Conservation (phyloP, 2,113 vertebrate genomes). For the Muscicapa adusta region DNA sequence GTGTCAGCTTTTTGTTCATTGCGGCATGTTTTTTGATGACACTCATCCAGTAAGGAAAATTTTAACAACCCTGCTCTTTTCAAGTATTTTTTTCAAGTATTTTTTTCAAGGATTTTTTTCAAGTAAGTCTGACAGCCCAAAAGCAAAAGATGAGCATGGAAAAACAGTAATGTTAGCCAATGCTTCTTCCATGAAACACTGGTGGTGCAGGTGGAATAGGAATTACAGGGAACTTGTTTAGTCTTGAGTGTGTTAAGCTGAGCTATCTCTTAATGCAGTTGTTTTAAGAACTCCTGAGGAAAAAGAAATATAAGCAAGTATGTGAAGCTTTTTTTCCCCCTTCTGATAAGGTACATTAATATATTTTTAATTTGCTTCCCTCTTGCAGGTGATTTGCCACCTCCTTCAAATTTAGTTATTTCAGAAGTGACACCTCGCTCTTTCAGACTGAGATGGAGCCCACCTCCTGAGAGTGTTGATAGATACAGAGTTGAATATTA, state of each 20-base stretch:
- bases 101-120: too few species aligned
- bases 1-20: not conserved
- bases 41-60: not conserved
- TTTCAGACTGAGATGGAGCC: slow-evolving; percentile 87
- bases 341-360: not conserved
- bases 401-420: slow-evolving; percentile 85
- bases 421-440: slow-evolving; percentile 88
- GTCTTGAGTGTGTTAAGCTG: not conserved
- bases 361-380: not conserved
- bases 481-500: slow-evolving; percentile 85
- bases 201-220: not conserved
- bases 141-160: not conserved
- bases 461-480: slow-evolving; percentile 83
- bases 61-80: not conserved
- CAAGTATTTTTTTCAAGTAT: not conserved
- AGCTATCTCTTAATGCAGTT: not conserved
- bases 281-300: not conserved
- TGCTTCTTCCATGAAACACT: not conserved
- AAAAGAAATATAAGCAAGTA: not conserved
- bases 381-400: slow-evolving; percentile 69
- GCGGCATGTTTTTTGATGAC: not conserved
- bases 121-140: not conserved
- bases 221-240: not conserved
- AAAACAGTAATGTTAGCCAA: not conserved
- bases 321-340: not conserved